Conservation (phyloP, 2,113 vertebrate species). For the Sylvietta virens region DNA sequence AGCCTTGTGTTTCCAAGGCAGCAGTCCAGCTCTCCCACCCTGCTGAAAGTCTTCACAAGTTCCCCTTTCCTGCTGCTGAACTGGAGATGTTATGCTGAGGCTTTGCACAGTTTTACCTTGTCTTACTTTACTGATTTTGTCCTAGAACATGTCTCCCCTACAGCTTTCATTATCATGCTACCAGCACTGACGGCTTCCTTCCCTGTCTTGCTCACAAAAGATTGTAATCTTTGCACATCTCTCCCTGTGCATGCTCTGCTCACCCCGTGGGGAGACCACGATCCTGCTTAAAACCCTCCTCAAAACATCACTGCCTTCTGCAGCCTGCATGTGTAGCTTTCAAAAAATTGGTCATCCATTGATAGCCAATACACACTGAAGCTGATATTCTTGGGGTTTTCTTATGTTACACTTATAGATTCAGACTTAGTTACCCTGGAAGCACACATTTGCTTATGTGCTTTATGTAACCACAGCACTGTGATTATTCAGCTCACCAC, state of each 20-base stretch:
- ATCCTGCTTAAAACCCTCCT: background rate
- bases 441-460: background rate
- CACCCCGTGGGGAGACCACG: rapidly evolving
- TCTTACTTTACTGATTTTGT: background rate
- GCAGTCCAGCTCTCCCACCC: background rate
- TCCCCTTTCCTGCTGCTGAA: background rate
- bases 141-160: background rate
- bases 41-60: background rate
- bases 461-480: background rate
- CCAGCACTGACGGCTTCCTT: background rate
- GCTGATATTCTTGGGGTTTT: background rate
- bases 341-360: background rate
- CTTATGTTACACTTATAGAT: background rate
- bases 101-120: background rate
- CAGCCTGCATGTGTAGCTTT: background rate
- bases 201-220: background rate
- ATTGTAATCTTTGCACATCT: background rate
- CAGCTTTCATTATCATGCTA: background rate
- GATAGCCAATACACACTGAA: background rate
- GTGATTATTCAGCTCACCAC: background rate
- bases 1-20: background rate
- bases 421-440: background rate
- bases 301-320: background rate
- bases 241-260: background rate
- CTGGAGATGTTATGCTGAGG: background rate